Conservation (phyloP, 2,113 vertebrate genomes). For the Danionella cerebrum region DNA sequence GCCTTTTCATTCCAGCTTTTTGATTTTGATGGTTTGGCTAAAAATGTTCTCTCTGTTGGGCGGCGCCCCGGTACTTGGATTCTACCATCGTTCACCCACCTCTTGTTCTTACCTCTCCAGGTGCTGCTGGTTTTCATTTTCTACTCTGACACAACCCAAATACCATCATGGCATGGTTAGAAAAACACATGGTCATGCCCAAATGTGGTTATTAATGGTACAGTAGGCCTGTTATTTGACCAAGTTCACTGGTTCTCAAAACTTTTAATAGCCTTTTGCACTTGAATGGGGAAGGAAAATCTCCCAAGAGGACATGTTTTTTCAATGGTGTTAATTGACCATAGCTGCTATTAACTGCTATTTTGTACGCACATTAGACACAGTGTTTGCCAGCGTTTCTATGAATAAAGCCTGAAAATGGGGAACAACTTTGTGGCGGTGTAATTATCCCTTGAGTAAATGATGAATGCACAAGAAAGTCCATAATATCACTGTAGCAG, state of each 20-base stretch:
- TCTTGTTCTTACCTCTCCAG: conserved; percentile 4
- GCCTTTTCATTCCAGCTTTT: conserved; percentile 56
- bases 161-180: not conserved
- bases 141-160: not conserved
- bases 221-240: too few species aligned
- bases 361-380: not conserved
- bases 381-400: not conserved
- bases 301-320: too few species aligned
- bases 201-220: too few species aligned
- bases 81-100: conserved; percentile 41
- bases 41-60: conserved; percentile 50
- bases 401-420: not conserved
- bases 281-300: too few species aligned
- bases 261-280: too few species aligned
- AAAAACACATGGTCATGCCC: not conserved
- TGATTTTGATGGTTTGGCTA: conserved; percentile 56
- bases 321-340: not conserved
- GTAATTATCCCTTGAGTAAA: not conserved
- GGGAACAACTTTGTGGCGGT: not conserved
- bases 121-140: not conserved
- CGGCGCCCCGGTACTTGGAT: conserved; percentile 43
- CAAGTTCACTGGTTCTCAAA: too few species aligned
- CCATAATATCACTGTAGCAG: not conserved
- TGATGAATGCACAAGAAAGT: conserved; percentile 15
- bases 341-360: not conserved